Evolutionary conservation across 1,140 invertebrate species (phyloP).

Genomic region (Lucilia cuprina): DNA sequence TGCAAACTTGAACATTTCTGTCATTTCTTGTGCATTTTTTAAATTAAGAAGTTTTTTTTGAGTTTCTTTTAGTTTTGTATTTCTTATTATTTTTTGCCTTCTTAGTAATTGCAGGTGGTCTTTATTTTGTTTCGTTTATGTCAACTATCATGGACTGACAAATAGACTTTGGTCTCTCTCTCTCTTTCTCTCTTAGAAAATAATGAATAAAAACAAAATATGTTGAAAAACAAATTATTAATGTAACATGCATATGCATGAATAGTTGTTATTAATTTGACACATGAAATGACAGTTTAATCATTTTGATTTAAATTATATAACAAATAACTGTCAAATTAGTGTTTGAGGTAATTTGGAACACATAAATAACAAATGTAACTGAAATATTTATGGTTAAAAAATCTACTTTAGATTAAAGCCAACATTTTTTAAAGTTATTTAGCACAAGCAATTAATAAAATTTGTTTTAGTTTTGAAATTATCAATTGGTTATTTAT

Average conservation of each 20-base stretch:
- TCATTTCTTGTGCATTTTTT: neutral
- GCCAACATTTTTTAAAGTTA: too few relatives aligned
- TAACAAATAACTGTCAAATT: neutral
- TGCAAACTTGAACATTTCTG: neutral
- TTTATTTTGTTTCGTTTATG: neutral
- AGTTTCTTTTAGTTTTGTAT: neutral
- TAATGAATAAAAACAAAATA: neutral
- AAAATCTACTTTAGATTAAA: too few relatives aligned
- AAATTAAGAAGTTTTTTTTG: neutral
- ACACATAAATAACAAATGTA: too few relatives aligned
- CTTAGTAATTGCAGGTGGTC: conserved; percentile 16
- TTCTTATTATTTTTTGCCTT: neutral
- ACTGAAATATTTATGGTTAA: too few relatives aligned
- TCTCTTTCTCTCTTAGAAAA: neutral
- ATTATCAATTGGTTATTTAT: too few relatives aligned
- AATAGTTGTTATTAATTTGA: neutral
- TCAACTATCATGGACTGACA: neutral
- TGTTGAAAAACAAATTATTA: neutral
- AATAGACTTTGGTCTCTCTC: neutral
- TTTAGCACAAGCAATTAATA: too few relatives aligned
- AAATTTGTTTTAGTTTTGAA: too few relatives aligned
- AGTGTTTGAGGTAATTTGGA: neutral
- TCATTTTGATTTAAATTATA: neutral
- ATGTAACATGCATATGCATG: neutral
- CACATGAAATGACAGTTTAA: neutral